Percentiles rank a stretch among this genome's conserved stretches.
Evolutionary conservation across 2,888 invertebrate genomes (phyloP).

Genomic region (Cataglyphis livida): DNA sequence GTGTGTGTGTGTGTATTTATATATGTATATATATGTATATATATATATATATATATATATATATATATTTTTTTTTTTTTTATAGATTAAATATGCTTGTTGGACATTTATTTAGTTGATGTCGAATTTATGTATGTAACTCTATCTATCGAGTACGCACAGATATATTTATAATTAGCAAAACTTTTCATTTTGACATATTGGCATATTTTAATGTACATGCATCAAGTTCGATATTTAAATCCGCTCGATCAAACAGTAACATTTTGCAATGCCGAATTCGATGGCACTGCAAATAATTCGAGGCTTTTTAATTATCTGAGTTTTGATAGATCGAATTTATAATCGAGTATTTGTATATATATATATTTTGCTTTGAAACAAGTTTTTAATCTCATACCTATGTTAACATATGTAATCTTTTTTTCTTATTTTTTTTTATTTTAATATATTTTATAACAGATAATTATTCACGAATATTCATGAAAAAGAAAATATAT

Average conservation of each 20-base stretch:
- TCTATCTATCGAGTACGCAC: slow-evolving; percentile 18
- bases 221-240: slow-evolving; percentile 28
- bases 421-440: neutral
- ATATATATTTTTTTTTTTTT: too few relatives aligned
- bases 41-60: neutral
- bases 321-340: slow-evolving; percentile 4
- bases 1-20: neutral
- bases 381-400: neutral
- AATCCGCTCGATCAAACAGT: slow-evolving; percentile 34
- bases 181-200: slow-evolving; percentile 40
- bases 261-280: slow-evolving; percentile 8
- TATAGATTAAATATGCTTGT: slow-evolving; percentile 38
- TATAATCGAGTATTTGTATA: neutral
- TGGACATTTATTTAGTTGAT: slow-evolving; percentile 10
- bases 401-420: neutral
- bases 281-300: slow-evolving; percentile 20
- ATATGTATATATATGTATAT: slow-evolving; percentile 32
- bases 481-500: neutral
- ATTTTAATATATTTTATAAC: neutral
- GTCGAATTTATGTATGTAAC: slow-evolving; percentile 55
- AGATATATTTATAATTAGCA: slow-evolving; percentile 20
- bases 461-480: neutral
- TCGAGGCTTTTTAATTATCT: neutral
- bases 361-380: neutral
- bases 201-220: slow-evolving; percentile 42